Base-by-base conservation (phyloP, 2,888 invertebrate genomes). In the Galerucella pusilla region DNA sequence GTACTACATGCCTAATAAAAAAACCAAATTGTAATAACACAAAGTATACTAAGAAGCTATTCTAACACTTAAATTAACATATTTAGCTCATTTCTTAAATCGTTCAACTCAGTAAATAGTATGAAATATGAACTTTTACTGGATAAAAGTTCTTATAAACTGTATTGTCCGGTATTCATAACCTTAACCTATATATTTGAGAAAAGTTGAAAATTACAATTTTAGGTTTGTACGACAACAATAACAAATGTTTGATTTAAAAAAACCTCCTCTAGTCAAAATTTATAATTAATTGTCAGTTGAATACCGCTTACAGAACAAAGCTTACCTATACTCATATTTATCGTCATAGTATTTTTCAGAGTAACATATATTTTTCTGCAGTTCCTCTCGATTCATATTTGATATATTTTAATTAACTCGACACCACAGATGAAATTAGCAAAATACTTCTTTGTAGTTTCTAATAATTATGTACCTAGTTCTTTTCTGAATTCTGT, bases 291-390 rank as follows among this genome's bases (percentile, higher is more conserved):
- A 25, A 16, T 35, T 35, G 28, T n/a, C 63, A 63, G 64, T 64
- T 46, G 52, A 67, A 67, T 67, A 25, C 7, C 14, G 25, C 14
- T 66, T 66, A n/a, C 25, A 69, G 63, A 66, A 28, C 60, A 57
- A 52, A 42, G 87, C 88, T 87, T 90, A 97, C 97, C 97, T 94
- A 90, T 97, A 97, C 88, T 97, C 97, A 85, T 92, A 95, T 81
- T 94, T 91, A 77, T 96, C 96, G 85, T 97, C 97, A 84, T 92
- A 94, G 88, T 97, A 97, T 91, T 97, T 97, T 80, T 95, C 95
- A 0, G 97, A 97, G 88, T 97, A 97, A 86, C 94, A 97, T 83
- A 97, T 97, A 80, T 94, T 93, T 87, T 93, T 92, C 71, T 85
- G 85, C 78, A 87, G 77, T 77, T 87, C 86, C 79, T 86, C 85